Conservation (phyloP, 2,797 vertebrate species). For the Valencia hispanica region DNA sequence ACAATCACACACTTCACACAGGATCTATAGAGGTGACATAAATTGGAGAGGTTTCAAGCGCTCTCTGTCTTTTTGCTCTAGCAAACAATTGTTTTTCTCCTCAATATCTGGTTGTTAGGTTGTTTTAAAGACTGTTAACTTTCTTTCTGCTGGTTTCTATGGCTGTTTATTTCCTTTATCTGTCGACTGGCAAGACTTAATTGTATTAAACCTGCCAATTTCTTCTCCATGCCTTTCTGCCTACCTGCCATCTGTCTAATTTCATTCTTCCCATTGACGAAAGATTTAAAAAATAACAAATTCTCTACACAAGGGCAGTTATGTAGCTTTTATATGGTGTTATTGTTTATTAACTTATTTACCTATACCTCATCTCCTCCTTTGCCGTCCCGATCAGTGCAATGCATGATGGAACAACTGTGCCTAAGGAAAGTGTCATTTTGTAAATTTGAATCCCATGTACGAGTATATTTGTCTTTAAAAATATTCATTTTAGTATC, state of each 20-base stretch:
- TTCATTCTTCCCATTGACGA: conserved; percentile 18
- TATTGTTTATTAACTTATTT: not conserved
- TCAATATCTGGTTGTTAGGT: conserved; percentile 15
- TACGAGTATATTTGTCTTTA: not conserved
- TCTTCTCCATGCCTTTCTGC: conserved; percentile 46
- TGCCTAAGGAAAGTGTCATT: not conserved
- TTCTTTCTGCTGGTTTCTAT: conserved; percentile 18
- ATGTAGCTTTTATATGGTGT: not conserved
- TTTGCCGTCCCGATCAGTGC: not conserved
- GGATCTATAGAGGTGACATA: conserved; percentile 8
- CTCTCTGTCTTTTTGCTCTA: not conserved
- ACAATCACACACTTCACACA: conserved; percentile 9
- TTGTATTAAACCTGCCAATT: conserved; percentile 55
- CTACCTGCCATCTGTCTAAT: conserved; percentile 60
- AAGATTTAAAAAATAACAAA: conserved; percentile 19
- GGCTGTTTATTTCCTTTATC: conserved; percentile 36
- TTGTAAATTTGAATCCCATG: not conserved
- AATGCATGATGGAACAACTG: not conserved
- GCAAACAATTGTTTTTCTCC: conserved; percentile 3
- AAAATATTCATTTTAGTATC: not conserved
- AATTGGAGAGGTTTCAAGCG: conserved; percentile 1
- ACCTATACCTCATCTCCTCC: not conserved
- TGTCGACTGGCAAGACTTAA: conserved; percentile 30
- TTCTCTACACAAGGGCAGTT: conserved; percentile 12
- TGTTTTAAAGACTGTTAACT: conserved; percentile 13